These are phyloP conservation scores for Theocolax elegans DNA, from an alignment of 1,140 invertebrate species.

Conservation along the genomic window DNA sequence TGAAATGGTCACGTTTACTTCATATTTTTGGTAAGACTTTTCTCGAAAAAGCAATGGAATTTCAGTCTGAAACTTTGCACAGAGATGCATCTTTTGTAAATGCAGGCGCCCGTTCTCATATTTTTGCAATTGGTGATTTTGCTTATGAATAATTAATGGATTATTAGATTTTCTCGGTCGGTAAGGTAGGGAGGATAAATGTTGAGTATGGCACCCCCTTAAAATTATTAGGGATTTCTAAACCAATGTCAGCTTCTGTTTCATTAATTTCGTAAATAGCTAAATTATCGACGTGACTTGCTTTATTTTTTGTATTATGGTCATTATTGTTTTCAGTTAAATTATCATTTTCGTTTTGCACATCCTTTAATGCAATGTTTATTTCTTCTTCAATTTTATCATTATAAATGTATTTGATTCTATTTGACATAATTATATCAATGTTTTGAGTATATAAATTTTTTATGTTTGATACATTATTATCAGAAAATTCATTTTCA, in stretches of 20 bases:
- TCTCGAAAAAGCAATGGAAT: too few relatives aligned
- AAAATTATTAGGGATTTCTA: neutral
- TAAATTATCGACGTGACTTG: neutral
- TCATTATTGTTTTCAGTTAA: neutral
- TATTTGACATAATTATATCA: slow-evolving; percentile 12
- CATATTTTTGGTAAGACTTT: too few relatives aligned
- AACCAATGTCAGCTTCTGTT: neutral
- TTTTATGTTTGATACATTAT: neutral
- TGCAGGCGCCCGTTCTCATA: too few relatives aligned
- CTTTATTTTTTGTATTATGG: neutral
- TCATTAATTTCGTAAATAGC: neutral
- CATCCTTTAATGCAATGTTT: neutral
- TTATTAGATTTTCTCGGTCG: too few relatives aligned
- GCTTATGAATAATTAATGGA: too few relatives aligned
- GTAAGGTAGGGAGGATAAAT: too few relatives aligned
- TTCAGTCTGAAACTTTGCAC: too few relatives aligned
- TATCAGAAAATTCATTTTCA: neutral
- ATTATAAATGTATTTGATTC: neutral
- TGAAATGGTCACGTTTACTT: too few relatives aligned
- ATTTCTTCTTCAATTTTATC: slow-evolving; percentile 16
- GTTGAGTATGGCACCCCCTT: too few relatives aligned
- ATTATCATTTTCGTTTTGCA: neutral
- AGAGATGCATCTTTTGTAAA: too few relatives aligned
- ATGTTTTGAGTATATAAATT: neutral
- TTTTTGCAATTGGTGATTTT: too few relatives aligned